Evolutionary conservation across 2,888 invertebrate genomes (phyloP), one percentile per base, ranked within the genome.

Genomic region (Mythimna vitellina): DNA sequence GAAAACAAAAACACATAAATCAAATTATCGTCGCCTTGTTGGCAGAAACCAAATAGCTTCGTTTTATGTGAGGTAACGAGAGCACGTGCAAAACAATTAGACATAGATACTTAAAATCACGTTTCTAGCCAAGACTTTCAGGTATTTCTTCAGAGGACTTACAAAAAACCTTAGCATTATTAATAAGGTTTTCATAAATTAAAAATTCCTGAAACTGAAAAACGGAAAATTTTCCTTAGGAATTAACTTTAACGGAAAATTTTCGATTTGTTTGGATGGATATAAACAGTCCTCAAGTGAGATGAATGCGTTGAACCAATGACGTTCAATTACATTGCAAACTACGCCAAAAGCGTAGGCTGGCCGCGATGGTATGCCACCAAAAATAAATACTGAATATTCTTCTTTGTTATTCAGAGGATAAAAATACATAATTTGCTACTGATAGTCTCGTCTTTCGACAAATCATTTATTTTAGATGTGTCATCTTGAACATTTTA

Each of bases 261-360:
- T 42, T 46, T 67, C 46, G 56, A 17, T 35, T 53, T 62, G 56
- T 82, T 73, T 66, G 35, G 65, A 58, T 65, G 67, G 58, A 67
- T 32, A 65, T 77, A 73, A 71, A 76, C 70, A 70, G 60, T 72
- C 14, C 17, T 38, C 61, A 67, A 81, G 54, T 76, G 60, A 66
- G 65, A 80, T 62, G 32, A 63, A 76, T 69, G 53, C 63, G 42
- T 65, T 60, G n/a, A 60, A 73, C 61, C 57, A 76, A 70, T 80
- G 78, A 86, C 73, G 82, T 76, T 58, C 66, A 80, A 80, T 80
- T 82, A 71, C 66, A 72, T 38, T 54, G 73, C 79, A 83, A 38
- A 53, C 64, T 69, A 81, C 78, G 86, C 85, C 83, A 86, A 83
- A 80, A 77, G 86, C 83, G 86, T 86, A 81, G 86, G 86, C 63